Base-by-base conservation (phyloP, 2,888 invertebrate species). In the Bugulina stolonifera region DNA sequence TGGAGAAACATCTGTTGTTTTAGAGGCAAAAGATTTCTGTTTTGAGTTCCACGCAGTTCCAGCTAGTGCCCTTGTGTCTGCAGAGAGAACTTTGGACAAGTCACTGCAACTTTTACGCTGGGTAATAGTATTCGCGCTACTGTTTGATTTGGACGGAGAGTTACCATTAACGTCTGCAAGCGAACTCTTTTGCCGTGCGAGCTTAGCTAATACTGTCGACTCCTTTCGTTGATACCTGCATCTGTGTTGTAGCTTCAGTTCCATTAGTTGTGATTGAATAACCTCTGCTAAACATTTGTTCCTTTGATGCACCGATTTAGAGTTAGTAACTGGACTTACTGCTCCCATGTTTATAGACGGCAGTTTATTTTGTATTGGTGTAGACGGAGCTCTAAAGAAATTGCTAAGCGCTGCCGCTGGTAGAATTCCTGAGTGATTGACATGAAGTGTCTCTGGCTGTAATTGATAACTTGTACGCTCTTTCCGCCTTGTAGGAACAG, bases 251-350 rank as follows among this genome's bases (percentile, higher is more conserved):
- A 64, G 64, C 34, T 32, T 64, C 5, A 64, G 32, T 32, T 64
- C 64, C 18, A 64, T 27, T 14, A 64, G 64, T 32, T 64, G 64
- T 32, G 64, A 64, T 32, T 64, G 64, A 34, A 64, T 64, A 18
- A 64, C 64, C n/a, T 64, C 64, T 3, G 64, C 64, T 64, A 64
- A 34, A 32, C 64, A 64, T 64, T 64, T 64, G 64, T 64, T 64
- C n/a, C 32, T 64, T 27, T 64, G 64, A 34, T 64, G 64, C 25
- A 64, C 27, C 25, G 64, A 64, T 34, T 64, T 64, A 27, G 32
- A 5, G 34, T 27, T 22, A 32, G 10, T 10, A n/a, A 32, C 25
- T 29, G 64, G 64, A 14, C 14, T 32, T 3, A 10, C 64, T 29
- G 3, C 34, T 22, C 64, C 32, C 10, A 32, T 32, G 32, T 27